Evolutionary conservation across 2,797 vertebrate genomes (phyloP), one percentile per base, ranked within the genome.

Genomic region (Cynodonichthys magdalenae): DNA sequence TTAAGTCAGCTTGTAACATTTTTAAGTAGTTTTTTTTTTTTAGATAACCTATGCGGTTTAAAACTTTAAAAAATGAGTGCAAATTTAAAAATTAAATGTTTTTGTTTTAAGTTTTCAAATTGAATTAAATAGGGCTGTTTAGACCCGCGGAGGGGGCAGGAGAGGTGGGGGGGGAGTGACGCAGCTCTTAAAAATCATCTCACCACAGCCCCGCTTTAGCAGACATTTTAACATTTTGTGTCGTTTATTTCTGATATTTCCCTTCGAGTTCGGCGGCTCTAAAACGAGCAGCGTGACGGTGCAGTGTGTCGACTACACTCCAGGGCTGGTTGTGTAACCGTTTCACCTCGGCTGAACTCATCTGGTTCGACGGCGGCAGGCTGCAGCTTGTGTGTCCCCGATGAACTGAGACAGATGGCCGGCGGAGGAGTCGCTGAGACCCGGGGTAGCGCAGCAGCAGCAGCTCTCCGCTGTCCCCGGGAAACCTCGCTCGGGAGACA

Each of bases 341-440:
- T 68, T 89, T 94, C 93, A 93, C 92, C 92, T 94, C 83, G 91
- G 85, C 84, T 93, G 93, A 94, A 94, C 93, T 86, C 84, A 85
- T 86, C 83, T 86, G 83, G 82, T 80, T 58, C 81, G 77, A 75
- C 81, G 75, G 84, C 79, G 81, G 15, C 71, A 75, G 75, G 67
- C 82, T 73, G 82, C 76, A 54, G 78, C 71, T 73, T 41, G 59
- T 0, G 63, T 83, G 90, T 81, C 81, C 90, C 84, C 86, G 17
- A 10, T 91, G 90, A 90, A 89, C 86, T 77, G 65, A 67, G 75
- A 75, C 24, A 74, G 65, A 64, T 49, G 64, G 59, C 63, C 69
- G 85, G 62, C 49, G 55, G 65, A 66, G 57, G 60, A 66, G 27
- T 56, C 59, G 46, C 56, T 7, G 46, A 45, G 60, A 41, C 12